Evolutionary conservation across 2,888 invertebrate species (phyloP), one percentile per base, ranked within the genome.

Genomic region (Dynastes hyllus): DNA sequence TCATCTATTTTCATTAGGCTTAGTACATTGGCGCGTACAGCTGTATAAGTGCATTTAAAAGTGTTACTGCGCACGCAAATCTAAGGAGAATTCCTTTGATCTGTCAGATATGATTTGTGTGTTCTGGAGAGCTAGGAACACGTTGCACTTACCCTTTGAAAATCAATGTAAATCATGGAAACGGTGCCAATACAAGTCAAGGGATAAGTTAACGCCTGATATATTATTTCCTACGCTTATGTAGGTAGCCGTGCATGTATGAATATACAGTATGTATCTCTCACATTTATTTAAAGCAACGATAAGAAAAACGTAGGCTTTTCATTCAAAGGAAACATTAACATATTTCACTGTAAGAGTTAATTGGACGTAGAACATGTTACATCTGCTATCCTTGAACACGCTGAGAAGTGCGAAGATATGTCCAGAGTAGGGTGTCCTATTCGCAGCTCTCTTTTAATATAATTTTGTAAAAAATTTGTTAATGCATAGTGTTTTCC

Each of bases 1-100:
- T 79, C 81, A 82, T 82, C 80, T 81, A 81, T 82, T 82, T 81
- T 81, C 82, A 81, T 82, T 82, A 82, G 80, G 40, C 55, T 37
- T 61, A 76, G 70, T 58, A 45, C 53, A 53, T 40, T 69, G 55
- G 67, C 80, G 79, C 71, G 69, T 78, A 80, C 79, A 77, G 77
- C 80, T 79, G 80, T 77, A 77, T 80, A 80, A 80, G 77, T 79
- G 79, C 79, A 80, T 80, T 69, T 80, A 76, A 78, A 80, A 80
- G 80, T 78, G 80, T 76, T 78, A 53, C 70, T 76, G 69, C 69
- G 76, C 78, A 80, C 78, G 80, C 80, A 78, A 80, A 80, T 78
- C 78, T 66, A 16, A 40, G 16, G 78, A 76, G 80, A 78, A 80
- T 80, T 75, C 70, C 80, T 80, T 80, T 80, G 80, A 80, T 80